phyloP scores from a whole-genome alignment of 2,113 vertebrate genomes.

The Prionailurus viverrinus region DNA sequence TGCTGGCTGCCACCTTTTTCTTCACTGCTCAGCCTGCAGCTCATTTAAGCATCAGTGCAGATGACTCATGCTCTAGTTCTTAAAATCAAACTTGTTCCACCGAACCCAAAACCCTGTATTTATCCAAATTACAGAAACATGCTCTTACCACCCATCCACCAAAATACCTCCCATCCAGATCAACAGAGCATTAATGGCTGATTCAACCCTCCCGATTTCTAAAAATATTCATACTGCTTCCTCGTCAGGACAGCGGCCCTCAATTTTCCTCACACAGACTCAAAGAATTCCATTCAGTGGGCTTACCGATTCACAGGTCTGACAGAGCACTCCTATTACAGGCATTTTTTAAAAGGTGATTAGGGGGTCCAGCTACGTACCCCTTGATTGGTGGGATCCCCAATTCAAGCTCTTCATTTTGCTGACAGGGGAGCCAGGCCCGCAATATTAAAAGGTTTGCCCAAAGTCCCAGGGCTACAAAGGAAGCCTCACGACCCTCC shows the following conservation, averaged over 20 bases:
- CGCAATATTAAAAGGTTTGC: neutral
- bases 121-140: constrained; percentile 97
- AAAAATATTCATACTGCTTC: constrained; percentile 95
- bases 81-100: constrained; percentile 90
- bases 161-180: constrained; percentile 96
- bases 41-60: constrained; percentile 78
- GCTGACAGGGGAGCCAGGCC: neutral
- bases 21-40: constrained; percentile 72
- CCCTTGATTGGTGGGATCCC: neutral
- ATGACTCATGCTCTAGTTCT: constrained; percentile 65
- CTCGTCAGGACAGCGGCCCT: constrained; percentile 85
- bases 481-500: neutral
- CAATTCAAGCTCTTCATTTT: neutral
- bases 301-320: neutral
- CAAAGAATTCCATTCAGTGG: neutral
- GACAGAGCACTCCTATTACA: no score
- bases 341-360: neutral
- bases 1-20: constrained; percentile 50
- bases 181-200: constrained; percentile 96
- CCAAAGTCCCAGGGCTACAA: neutral
- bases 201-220: constrained; percentile 96
- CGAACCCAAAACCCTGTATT: constrained; percentile 94
- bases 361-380: rapidly evolving
- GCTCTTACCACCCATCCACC: constrained; percentile 96
- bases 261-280: neutral